Evolutionary conservation across 2,113 vertebrate genomes (phyloP), one percentile per base, ranked within the genome.

Genomic region (Xiphophorus hellerii): DNA sequence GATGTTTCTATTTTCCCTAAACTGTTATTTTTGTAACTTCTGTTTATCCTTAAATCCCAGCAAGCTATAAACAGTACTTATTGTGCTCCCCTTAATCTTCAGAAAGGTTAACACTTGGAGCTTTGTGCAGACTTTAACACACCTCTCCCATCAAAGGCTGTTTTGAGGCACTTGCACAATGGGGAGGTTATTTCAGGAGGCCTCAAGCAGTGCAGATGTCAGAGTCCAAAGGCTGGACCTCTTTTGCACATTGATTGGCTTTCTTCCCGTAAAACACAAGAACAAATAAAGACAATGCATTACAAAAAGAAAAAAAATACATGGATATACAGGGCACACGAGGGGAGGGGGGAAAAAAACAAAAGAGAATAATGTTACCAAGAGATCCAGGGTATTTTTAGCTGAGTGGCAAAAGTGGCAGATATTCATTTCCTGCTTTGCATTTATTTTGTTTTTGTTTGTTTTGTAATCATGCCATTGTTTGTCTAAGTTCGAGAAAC

Each of bases 111-210:
- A 69, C 44, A 64, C 78, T 66, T 72, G 71, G 27, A 68, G 74
- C 64, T 68, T 63, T 73, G 79, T 76, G 62, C 42, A 9, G 17
- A 29, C 39, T 77, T 64, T 28, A 79, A 83, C 71, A 66, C 66
- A 60, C 39, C 4, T 67, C 20, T 30, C 54, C 31, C 85, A 81
- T 89, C 89, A 89, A 89, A 89, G 90, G 71, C 42, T 85, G 81
- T 84, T 87, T 78, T 83, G 86, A 89, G 86, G 76, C 60, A 30
- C 64, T 80, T 86, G 74, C 83, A 88, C 87, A 90, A 89, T 85
- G 80, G 82, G 48, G 68, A 84, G 77, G 86, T 80, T 85, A 89
- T 89, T 92, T 90, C 85, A 81, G 85, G 84, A 87, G 84, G 81
- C 85, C 58, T 87, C 87, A 77, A 87, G 85, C 87, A 2, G 90